Evolutionary conservation across 2,113 vertebrate genomes (phyloP).

Genomic region (Columbina picui): DNA sequence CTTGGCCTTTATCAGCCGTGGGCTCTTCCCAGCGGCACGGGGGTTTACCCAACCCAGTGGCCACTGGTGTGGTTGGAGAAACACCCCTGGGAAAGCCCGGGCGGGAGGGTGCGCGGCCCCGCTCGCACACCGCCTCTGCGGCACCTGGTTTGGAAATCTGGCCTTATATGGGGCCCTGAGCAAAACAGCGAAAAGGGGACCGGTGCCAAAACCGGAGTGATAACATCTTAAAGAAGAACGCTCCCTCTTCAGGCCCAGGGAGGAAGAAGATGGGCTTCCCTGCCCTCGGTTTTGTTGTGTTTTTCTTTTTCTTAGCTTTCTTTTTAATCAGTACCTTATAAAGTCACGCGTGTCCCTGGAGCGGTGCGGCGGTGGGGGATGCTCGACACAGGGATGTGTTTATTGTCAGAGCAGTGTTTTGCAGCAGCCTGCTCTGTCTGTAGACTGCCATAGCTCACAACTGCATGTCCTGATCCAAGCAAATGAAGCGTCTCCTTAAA

Average conservation of each 20-base stretch:
- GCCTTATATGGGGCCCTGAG: slow-evolving; percentile 71
- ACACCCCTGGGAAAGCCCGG: background rate
- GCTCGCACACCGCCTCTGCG: background rate
- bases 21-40: background rate
- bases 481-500: background rate
- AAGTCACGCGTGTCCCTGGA: background rate
- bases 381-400: background rate
- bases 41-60: background rate
- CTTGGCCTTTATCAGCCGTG: background rate
- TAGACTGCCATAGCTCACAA: background rate
- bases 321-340: background rate
- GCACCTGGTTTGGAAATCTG: slow-evolving; percentile 64
- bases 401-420: no score
- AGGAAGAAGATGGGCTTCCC: slow-evolving; percentile 10
- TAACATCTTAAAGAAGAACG: slow-evolving; percentile 42
- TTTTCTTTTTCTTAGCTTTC: background rate
- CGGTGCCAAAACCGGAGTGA: background rate
- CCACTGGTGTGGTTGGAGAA: background rate
- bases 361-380: fast-evolving
- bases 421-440: background rate
- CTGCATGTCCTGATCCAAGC: background rate
- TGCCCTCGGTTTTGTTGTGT: background rate
- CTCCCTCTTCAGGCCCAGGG: slow-evolving; percentile 56
- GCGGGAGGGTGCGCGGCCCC: fast-evolving
- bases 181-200: background rate